Conservation (phyloP, 2,888 invertebrate species). For the Deilephila elpenor region DNA sequence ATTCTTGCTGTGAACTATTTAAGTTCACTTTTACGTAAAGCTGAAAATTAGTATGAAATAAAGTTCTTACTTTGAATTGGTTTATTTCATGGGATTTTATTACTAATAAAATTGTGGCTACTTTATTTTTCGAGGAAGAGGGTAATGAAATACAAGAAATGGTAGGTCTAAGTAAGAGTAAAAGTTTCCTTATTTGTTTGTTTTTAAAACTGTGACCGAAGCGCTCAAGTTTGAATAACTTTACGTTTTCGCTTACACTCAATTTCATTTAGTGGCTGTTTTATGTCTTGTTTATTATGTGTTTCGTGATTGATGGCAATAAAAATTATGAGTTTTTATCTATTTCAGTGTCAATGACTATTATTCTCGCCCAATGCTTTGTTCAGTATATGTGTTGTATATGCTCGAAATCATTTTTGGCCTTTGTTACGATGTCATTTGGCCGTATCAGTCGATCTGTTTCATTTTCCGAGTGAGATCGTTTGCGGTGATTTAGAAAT, state of each 20-base stretch:
- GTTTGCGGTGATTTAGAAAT: neutral
- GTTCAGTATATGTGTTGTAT: neutral
- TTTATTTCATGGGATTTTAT: neutral
- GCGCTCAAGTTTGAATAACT: constrained; percentile 66
- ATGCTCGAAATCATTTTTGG: constrained; percentile 2
- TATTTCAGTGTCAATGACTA: neutral
- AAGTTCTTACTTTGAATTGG: neutral
- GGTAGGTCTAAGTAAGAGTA: constrained; percentile 38
- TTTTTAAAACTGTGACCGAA: constrained; percentile 71
- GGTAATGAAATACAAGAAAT: constrained; percentile 53
- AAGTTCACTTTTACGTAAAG: constrained; percentile 11
- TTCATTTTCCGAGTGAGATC: constrained; percentile 2
- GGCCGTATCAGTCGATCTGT: constrained; percentile 5
- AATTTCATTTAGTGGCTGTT: constrained; percentile 69
- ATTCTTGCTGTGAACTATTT: neutral
- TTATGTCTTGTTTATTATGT: constrained; percentile 64
- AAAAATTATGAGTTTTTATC: neutral
- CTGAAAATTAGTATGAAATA: neutral
- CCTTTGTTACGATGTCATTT: neutral
- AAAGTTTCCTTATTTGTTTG: constrained; percentile 75
- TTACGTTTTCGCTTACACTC: constrained; percentile 71
- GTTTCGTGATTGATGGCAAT: constrained; percentile 14
- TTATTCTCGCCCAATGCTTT: neutral
- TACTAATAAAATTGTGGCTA: too few species aligned
- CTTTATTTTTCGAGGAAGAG: neutral